Percentiles rank a stretch among this genome's conserved stretches.
phyloP scores from a whole-genome alignment of 2,888 invertebrate genomes.

The Strigamia crassipes region DNA sequence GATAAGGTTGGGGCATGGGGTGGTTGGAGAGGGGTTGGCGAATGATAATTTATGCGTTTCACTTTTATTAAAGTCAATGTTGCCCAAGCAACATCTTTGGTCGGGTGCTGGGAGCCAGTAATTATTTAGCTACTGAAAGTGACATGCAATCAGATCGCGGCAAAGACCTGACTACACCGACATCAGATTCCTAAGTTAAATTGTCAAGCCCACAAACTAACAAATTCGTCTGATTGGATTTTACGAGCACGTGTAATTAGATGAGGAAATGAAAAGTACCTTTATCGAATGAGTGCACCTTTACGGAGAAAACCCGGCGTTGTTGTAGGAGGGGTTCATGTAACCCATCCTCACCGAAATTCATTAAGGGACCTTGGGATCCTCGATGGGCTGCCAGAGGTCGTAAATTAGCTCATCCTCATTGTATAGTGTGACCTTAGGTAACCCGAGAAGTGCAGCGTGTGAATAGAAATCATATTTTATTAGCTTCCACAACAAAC shows the following conservation, averaged over 20 bases:
- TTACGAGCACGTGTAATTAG: constrained; percentile 32
- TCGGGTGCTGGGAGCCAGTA: constrained; percentile 42
- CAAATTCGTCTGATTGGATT: constrained; percentile 35
- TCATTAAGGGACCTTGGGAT: constrained; percentile 40
- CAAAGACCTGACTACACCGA: constrained; percentile 34
- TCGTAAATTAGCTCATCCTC: constrained; percentile 42
- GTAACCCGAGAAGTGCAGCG: constrained; percentile 39
- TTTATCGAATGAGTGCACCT: constrained; percentile 29
- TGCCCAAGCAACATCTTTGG: constrained; percentile 42
- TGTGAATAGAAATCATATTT: constrained; percentile 42
- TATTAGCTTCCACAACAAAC: constrained; percentile 42
- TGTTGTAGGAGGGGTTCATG: constrained; percentile 22
- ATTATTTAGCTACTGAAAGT: constrained; percentile 42
- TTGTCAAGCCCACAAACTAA: constrained; percentile 30
- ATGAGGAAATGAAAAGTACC: constrained; percentile 29
- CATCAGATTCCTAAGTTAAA: constrained; percentile 13
- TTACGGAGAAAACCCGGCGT: neutral
- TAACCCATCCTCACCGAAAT: constrained; percentile 42
- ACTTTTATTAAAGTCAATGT: constrained; percentile 42
- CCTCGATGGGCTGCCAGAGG: constrained; percentile 37
- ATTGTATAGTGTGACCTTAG: constrained; percentile 38
- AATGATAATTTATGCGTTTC: constrained; percentile 38
- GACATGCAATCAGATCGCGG: constrained; percentile 41
- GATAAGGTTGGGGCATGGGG: neutral
- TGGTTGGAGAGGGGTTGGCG: neutral